phyloP scores from a whole-genome alignment of 2,797 vertebrate species.

The Galago senegalensis region DNA sequence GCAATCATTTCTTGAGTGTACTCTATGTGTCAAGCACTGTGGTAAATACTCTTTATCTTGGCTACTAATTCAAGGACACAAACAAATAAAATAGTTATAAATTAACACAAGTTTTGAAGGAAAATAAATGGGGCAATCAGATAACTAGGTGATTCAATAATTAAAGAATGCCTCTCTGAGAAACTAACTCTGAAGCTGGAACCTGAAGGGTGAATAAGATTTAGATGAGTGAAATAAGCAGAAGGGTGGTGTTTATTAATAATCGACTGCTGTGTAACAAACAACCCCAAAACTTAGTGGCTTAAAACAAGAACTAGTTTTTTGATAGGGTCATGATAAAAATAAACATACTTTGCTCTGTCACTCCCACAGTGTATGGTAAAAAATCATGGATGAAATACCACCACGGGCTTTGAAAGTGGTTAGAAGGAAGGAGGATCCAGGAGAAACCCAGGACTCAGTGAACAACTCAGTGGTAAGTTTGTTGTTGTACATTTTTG shows the following conservation, averaged over 20 bases:
- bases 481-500: neutral
- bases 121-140: neutral
- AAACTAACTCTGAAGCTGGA: neutral
- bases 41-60: neutral
- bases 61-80: neutral
- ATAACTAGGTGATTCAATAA: neutral
- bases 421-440: neutral
- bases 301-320: neutral
- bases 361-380: neutral
- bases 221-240: neutral
- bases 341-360: neutral
- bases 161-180: neutral
- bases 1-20: neutral
- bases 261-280: neutral
- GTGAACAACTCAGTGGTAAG: neutral
- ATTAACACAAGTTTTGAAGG: neutral
- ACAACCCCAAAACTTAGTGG: neutral
- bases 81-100: conserved; percentile 1
- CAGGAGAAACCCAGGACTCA: neutral
- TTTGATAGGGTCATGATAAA: neutral
- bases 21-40: neutral
- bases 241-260: neutral
- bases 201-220: neutral
- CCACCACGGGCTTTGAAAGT: neutral
- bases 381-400: neutral